Base-by-base conservation (phyloP, 2,888 invertebrate genomes). In the Eueremaeus valkanovi region DNA sequence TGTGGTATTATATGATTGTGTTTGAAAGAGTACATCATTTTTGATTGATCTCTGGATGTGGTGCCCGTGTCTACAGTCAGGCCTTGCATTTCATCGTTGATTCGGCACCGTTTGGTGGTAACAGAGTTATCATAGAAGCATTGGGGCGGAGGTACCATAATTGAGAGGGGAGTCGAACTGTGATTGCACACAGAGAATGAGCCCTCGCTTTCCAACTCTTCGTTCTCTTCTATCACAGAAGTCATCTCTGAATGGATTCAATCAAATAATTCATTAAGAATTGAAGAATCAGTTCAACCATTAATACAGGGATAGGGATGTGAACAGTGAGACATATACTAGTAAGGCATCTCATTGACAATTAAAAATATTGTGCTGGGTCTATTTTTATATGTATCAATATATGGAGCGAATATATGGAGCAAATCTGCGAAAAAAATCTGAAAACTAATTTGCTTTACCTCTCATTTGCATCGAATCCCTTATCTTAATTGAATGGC, bases 391-490 rank as follows among this genome's bases (percentile, higher is more conserved):
- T n/a, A n/a, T n/a, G n/a, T n/a, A n/a, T n/a, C n/a, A n/a, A n/a
- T n/a, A n/a, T n/a, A n/a, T n/a, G n/a, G n/a, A n/a, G n/a, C n/a
- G n/a, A n/a, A n/a, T n/a, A n/a, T n/a, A n/a, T n/a, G n/a, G n/a
- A n/a, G n/a, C n/a, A n/a, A n/a, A n/a, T 40, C 5, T 9, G 5
- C 40, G 40, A 40, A 40, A 40, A 9, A 16, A 45, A 9, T 45
- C 18, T 45, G 45, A 45, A 45, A 55, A 21, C 55, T 18, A 55
- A 55, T 55, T 24, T 6, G 11, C 11, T 33, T 68, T 42, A 68
- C 68, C 68, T 42, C 68, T 68, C 68, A 68, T 68, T 68, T 68
- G 68, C 42, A 68, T 68, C 24, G 68, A 68, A 68, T 68, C 68
- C 24, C 68, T 68, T 9, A 42, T 42, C 42, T 68, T 68, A 18